Evolutionary conservation across 2,113 vertebrate species (phyloP).

Genomic region (Chaetodon trifascialis): DNA sequence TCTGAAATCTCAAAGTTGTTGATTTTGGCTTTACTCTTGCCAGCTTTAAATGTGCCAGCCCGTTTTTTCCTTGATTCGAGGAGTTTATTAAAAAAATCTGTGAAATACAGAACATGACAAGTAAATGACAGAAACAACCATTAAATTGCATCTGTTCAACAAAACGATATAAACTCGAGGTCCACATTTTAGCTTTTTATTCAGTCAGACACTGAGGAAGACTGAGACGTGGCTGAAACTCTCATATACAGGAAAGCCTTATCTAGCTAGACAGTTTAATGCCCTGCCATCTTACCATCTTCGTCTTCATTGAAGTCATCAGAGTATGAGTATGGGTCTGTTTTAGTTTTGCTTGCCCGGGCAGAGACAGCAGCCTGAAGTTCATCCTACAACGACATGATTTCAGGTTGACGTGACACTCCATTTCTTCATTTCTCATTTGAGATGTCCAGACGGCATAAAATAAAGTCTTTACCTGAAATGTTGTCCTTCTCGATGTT

Average conservation of each 20-base stretch:
- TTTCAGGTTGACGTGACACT: neutral
- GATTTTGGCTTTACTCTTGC: slow-evolving; percentile 72
- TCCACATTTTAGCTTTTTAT: neutral
- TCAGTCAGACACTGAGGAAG: neutral
- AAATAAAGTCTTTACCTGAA: slow-evolving; percentile 84
- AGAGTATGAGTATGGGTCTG: slow-evolving; percentile 79
- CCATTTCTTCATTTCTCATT: neutral
- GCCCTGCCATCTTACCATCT: slow-evolving; percentile 69
- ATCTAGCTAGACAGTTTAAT: neutral
- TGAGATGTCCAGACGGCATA: neutral
- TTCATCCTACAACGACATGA: slow-evolving; percentile 85
- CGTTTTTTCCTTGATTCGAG: slow-evolving; percentile 77
- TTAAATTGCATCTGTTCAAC: neutral
- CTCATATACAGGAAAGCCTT: neutral
- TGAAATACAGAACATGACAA: neutral
- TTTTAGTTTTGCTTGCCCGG: slow-evolving; percentile 76
- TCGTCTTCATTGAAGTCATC: slow-evolving; percentile 89
- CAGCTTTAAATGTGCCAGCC: slow-evolving; percentile 59
- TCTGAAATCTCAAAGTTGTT: slow-evolving; percentile 86
- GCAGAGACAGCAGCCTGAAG: slow-evolving; percentile 85
- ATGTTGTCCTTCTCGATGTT: slow-evolving; percentile 87
- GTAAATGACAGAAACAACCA: neutral
- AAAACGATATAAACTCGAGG: neutral
- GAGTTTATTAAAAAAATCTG: slow-evolving; percentile 80
- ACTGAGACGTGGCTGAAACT: neutral